A percentile compares a stretch with the other conserved stretches of the same genome.
phyloP scores from a whole-genome alignment of 2,888 invertebrate genomes.

The Catocala sponsa region DNA sequence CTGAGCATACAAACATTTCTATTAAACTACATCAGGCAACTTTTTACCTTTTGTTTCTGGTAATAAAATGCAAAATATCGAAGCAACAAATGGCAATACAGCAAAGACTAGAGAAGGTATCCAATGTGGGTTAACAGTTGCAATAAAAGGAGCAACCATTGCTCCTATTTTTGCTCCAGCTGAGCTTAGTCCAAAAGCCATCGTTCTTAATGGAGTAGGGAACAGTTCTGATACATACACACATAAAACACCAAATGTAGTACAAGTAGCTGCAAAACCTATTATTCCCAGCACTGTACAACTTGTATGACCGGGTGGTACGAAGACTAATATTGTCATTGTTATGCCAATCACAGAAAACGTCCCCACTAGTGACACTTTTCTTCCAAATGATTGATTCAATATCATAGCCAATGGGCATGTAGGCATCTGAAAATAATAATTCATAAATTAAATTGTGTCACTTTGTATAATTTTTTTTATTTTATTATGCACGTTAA shows the following conservation, averaged over 20 bases:
- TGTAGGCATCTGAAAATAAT: slow-evolving; percentile 57
- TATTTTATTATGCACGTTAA: too few relatives aligned
- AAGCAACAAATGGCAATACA: slow-evolving; percentile 56
- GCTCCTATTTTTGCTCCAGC: slow-evolving; percentile 66
- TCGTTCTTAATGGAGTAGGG: slow-evolving; percentile 68
- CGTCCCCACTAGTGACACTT: slow-evolving; percentile 47
- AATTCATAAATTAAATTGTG: too few relatives aligned
- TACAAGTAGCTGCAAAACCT: slow-evolving; percentile 56
- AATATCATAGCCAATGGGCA: slow-evolving; percentile 57
- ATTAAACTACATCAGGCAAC: slow-evolving; percentile 58
- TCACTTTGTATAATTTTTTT: too few relatives aligned
- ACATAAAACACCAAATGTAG: slow-evolving; percentile 57
- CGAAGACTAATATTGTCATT: slow-evolving; percentile 59
- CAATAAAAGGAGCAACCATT: slow-evolving; percentile 67
- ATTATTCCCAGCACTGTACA: slow-evolving; percentile 58
- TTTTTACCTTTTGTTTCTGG: slow-evolving; percentile 67
- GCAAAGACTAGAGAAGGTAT: slow-evolving; percentile 65
- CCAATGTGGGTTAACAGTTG: slow-evolving; percentile 64
- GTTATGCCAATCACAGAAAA: slow-evolving; percentile 48
- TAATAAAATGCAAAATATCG: slow-evolving; percentile 55
- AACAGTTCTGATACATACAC: slow-evolving; percentile 68
- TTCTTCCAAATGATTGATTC: slow-evolving; percentile 61
- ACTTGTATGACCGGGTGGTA: slow-evolving; percentile 56
- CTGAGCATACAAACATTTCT: neutral
- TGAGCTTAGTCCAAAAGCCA: slow-evolving; percentile 63